Evolutionary conservation across 2,113 vertebrate genomes (phyloP).

Genomic region (Epinephelus cyanopodus): DNA sequence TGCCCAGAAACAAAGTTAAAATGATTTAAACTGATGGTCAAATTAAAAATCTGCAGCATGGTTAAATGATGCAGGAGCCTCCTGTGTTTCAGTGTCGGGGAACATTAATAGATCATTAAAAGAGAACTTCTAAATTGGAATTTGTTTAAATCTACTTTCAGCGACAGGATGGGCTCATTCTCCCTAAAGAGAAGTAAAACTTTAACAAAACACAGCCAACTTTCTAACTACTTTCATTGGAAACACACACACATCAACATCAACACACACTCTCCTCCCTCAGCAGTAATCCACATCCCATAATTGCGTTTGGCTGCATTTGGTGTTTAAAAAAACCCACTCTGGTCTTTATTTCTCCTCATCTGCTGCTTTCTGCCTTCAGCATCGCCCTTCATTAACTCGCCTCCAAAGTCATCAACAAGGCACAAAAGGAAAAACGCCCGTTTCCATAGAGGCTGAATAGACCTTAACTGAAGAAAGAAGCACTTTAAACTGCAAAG

Average conservation of each 20-base stretch:
- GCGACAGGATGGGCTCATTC: neutral
- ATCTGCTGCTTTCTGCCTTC: slow-evolving; percentile 50
- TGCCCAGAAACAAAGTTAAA: neutral
- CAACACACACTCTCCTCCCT: slow-evolving; percentile 8
- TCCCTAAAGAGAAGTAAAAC: neutral
- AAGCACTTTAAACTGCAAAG: slow-evolving; percentile 36
- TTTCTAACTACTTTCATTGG: slow-evolving; percentile 6
- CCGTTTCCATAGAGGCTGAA: slow-evolving; percentile 47
- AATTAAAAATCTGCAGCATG: neutral
- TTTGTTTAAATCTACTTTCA: slow-evolving; percentile 7
- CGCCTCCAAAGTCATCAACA: slow-evolving; percentile 59
- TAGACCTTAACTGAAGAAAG: slow-evolving; percentile 38
- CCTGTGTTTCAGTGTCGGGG: neutral
- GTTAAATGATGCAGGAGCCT: neutral
- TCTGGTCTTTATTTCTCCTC: slow-evolving; percentile 51
- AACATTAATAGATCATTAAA: slow-evolving; percentile 3
- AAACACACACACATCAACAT: slow-evolving; percentile 17
- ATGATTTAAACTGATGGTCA: neutral
- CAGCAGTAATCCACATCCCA: slow-evolving; percentile 31
- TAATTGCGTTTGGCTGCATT: slow-evolving; percentile 60
- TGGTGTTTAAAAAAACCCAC: slow-evolving; percentile 14
- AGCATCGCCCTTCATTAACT: slow-evolving; percentile 51
- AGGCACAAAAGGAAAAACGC: slow-evolving; percentile 44
- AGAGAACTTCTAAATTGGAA: neutral
- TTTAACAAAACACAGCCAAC: slow-evolving; percentile 23